Percentiles rank a stretch among this genome's conserved stretches.
Evolutionary conservation across 2,888 invertebrate species (phyloP).

Genomic region (Heteromurus nitidus): DNA sequence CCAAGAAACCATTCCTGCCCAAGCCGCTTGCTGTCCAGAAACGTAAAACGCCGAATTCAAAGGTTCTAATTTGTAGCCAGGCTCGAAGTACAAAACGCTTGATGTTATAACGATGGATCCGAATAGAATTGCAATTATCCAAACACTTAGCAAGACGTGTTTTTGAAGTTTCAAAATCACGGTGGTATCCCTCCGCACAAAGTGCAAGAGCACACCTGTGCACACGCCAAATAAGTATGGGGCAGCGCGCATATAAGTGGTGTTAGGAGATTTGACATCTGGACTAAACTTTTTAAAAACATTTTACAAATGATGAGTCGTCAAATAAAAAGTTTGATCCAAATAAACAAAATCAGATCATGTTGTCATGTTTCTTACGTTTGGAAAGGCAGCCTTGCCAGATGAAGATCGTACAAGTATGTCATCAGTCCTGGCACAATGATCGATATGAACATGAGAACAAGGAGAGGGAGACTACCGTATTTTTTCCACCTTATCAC

Average conservation of each 20-base stretch:
- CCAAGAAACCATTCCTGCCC: constrained; percentile 73
- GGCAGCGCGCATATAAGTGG: not conserved
- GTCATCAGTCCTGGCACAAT: constrained; percentile 47
- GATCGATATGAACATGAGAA: constrained; percentile 54
- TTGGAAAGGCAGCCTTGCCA: constrained; percentile 55
- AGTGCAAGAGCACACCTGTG: constrained; percentile 71
- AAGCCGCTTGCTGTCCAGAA: constrained; percentile 65
- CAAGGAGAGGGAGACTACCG: constrained; percentile 79
- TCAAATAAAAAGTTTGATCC: not conserved
- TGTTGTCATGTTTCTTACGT: constrained; percentile 54
- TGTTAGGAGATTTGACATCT: too few species aligned
- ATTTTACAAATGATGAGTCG: not conserved
- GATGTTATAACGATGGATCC: constrained; percentile 61
- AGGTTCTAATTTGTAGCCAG: constrained; percentile 57
- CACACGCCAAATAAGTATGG: constrained; percentile 73
- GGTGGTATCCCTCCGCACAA: constrained; percentile 57
- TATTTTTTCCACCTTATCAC: constrained; percentile 76
- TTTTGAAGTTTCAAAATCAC: constrained; percentile 40
- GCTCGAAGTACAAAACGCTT: constrained; percentile 68
- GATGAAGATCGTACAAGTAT: constrained; percentile 38
- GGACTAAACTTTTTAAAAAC: not conserved
- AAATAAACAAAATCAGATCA: not conserved
- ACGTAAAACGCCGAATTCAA: constrained; percentile 63
- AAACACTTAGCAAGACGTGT: constrained; percentile 27
- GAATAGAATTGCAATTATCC: constrained; percentile 64